phyloP scores from a whole-genome alignment of 2,888 invertebrate species.

The Strigamia transsilvanica region DNA sequence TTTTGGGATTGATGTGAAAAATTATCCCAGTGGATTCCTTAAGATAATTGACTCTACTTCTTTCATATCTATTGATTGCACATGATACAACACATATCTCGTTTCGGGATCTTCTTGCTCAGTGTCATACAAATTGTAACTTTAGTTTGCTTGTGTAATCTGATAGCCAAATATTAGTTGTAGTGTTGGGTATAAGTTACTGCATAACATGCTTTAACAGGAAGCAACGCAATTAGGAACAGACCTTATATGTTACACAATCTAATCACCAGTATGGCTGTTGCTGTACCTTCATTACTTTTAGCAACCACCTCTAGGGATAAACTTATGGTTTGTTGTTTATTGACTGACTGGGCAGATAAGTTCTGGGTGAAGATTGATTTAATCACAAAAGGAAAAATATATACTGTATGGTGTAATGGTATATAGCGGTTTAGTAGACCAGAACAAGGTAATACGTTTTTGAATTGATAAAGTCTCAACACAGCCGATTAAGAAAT shows the following conservation, averaged over 20 bases:
- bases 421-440: no score
- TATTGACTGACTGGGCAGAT: slow-evolving; percentile 13
- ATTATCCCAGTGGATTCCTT: slow-evolving; percentile 33
- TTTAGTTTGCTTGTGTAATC: slow-evolving; percentile 7
- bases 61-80: slow-evolving; percentile 24
- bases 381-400: not conserved
- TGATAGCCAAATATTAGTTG: slow-evolving; percentile 45
- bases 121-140: slow-evolving; percentile 3
- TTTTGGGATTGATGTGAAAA: slow-evolving; percentile 43
- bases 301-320: not conserved
- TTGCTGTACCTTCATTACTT: slow-evolving; percentile 30
- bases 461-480: no score
- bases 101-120: not conserved
- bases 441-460: no score
- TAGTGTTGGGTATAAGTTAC: slow-evolving; percentile 1
- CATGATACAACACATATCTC: slow-evolving; percentile 14
- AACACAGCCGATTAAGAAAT: no score
- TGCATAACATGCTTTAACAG: not conserved
- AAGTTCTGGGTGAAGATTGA: slow-evolving; percentile 25
- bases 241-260: slow-evolving; percentile 4
- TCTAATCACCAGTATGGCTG: slow-evolving; percentile 29
- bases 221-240: slow-evolving; percentile 31
- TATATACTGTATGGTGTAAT: no score
- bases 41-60: slow-evolving; percentile 26
- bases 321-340: slow-evolving; percentile 7